Evolutionary conservation across 2,113 vertebrate species (phyloP).

Genomic region (Eretmochelys imbricata): DNA sequence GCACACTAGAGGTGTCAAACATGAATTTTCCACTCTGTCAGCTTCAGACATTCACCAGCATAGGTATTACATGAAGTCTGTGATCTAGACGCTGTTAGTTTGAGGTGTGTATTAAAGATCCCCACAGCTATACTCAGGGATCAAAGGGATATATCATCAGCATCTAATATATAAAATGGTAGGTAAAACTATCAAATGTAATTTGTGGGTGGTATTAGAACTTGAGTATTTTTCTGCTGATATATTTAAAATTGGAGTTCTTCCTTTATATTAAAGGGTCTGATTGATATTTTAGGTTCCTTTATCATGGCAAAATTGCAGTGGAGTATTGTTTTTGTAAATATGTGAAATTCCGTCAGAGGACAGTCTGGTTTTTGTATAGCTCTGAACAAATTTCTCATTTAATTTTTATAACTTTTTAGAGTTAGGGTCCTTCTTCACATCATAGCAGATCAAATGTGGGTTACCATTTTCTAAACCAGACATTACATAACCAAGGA

Average conservation of each 20-base stretch:
- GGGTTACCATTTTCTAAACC: background rate
- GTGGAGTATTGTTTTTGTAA: background rate
- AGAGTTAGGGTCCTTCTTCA: background rate
- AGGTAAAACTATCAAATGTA: background rate
- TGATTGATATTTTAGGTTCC: background rate
- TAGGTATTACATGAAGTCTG: background rate
- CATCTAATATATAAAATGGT: background rate
- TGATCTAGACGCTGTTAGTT: background rate
- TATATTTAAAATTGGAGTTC: background rate
- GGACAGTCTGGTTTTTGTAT: background rate
- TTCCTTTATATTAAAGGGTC: background rate
- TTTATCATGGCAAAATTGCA: background rate
- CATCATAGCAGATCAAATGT: rapidly evolving
- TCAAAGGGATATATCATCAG: background rate
- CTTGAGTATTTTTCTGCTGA: rapidly evolving
- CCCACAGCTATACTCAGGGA: rapidly evolving
- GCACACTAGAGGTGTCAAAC: background rate
- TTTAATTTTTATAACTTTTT: background rate
- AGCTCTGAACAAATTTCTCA: background rate
- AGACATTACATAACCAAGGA: rapidly evolving
- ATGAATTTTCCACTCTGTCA: background rate
- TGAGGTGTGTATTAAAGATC: background rate
- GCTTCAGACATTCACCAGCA: background rate
- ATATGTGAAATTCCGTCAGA: background rate
- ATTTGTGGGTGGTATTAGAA: background rate